Evolutionary conservation across 2,888 invertebrate species (phyloP).

Genomic region (Temnothorax rugatulus): DNA sequence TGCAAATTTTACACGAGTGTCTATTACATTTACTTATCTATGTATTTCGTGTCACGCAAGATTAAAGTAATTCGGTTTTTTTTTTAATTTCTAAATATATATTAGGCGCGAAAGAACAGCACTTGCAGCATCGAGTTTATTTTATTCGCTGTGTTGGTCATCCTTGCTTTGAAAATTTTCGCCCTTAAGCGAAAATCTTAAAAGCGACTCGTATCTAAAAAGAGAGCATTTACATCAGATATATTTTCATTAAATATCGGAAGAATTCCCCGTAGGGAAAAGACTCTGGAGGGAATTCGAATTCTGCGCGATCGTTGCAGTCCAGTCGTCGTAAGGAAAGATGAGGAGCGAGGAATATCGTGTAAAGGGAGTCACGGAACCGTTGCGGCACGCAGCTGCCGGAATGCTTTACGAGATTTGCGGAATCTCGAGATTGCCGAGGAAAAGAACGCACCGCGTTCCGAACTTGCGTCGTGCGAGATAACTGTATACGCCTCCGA

Average conservation of each 20-base stretch:
- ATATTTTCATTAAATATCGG: background rate
- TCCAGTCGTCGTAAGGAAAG: background rate
- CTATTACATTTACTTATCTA: constrained; percentile 2
- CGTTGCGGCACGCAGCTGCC: constrained; percentile 22
- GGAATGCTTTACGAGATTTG: constrained; percentile 62
- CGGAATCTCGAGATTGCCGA: constrained; percentile 49
- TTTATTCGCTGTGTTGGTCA: background rate
- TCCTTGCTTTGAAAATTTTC: background rate
- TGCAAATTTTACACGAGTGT: background rate
- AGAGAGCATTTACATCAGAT: background rate
- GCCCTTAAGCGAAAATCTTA: background rate
- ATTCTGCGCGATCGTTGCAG: constrained; percentile 12
- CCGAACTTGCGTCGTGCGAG: constrained; percentile 36
- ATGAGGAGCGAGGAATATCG: background rate
- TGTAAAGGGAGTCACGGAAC: constrained; percentile 30
- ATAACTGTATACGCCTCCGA: constrained; percentile 64
- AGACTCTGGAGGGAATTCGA: constrained; percentile 17
- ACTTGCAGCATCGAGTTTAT: background rate
- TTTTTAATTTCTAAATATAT: background rate
- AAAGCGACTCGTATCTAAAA: background rate
- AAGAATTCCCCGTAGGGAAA: background rate
- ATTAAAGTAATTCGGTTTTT: background rate
- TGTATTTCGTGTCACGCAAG: background rate
- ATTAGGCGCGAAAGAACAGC: background rate
- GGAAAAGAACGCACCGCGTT: constrained; percentile 44